A percentile compares a stretch with the other conserved stretches of the same genome.
Evolutionary conservation across 2,888 invertebrate genomes (phyloP).

Genomic region (Choreutis nemorana): DNA sequence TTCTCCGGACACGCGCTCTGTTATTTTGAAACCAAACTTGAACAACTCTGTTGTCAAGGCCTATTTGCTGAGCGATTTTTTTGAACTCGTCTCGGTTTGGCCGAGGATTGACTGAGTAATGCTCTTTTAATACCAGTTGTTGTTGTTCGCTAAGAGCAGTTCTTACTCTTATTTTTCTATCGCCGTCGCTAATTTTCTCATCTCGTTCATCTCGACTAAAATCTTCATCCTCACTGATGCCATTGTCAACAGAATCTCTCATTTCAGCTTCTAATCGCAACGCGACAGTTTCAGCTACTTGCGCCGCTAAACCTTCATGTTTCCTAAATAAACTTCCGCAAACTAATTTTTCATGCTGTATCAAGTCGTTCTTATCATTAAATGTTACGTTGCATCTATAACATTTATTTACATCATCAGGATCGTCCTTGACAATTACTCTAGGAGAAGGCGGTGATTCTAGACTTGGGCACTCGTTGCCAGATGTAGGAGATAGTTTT

Average conservation of each 20-base stretch:
- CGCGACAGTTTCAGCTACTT: conserved; percentile 73
- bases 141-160: conserved; percentile 96
- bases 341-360: conserved; percentile 77
- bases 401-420: conserved; percentile 57
- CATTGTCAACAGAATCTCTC: conserved; percentile 56
- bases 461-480: conserved; percentile 44
- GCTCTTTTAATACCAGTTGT: conserved; percentile 85
- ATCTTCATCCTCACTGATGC: conserved; percentile 69
- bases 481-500: conserved; percentile 68
- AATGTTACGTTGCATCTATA: conserved; percentile 67
- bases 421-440: conserved; percentile 40
- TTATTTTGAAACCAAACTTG: conserved; percentile 98
- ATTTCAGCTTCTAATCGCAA: conserved; percentile 58
- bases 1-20: conserved; percentile 84
- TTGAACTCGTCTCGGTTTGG: conserved; percentile 95
- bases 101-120: conserved; percentile 89
- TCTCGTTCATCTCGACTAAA: conserved; percentile 56
- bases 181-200: conserved; percentile 68
- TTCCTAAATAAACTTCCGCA: conserved; percentile 66
- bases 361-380: conserved; percentile 64
- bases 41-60: conserved; percentile 80
- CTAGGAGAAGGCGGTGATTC: conserved; percentile 33
- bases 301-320: conserved; percentile 80
- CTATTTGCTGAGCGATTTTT: conserved; percentile 81
- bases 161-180: conserved; percentile 87